phyloP scores from a whole-genome alignment of 2,888 invertebrate genomes.

The Zootermopsis nevadensis region DNA sequence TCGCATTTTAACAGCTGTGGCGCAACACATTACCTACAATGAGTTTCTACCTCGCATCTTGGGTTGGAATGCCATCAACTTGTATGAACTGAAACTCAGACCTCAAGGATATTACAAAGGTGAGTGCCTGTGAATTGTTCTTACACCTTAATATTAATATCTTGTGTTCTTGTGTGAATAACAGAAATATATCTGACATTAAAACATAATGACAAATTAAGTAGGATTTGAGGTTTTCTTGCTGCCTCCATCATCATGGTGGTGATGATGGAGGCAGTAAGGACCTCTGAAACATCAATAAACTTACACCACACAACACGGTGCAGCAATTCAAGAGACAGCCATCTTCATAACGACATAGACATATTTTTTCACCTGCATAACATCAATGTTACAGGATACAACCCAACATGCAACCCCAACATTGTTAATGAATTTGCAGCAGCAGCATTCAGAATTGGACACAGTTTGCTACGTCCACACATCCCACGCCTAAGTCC shows the following conservation, averaged over 20 bases:
- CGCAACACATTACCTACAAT: conserved; percentile 86
- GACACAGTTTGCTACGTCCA: conserved; percentile 87
- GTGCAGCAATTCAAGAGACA: no score
- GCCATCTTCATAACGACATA: no score
- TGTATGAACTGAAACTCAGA: conserved; percentile 86
- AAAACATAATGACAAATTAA: no score
- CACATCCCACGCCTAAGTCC: conserved; percentile 85
- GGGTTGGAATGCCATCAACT: conserved; percentile 88
- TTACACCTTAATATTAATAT: no score
- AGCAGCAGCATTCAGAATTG: conserved; percentile 90
- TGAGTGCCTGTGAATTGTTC: conserved; percentile 48
- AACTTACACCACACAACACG: no score
- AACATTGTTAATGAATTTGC: conserved; percentile 92
- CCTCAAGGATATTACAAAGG: conserved; percentile 88
- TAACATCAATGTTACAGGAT: conserved; percentile 63
- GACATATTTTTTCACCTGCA: no score
- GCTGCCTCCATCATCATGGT: no score
- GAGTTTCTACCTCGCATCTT: conserved; percentile 92
- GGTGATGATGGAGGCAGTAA: no score
- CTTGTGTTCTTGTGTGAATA: no score
- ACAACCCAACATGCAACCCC: conserved; percentile 89
- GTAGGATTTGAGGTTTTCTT: no score
- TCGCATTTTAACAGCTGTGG: conserved; percentile 80
- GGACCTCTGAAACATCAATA: no score
- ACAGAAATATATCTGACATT: no score